A percentile compares a stretch with the other conserved stretches of the same genome.
These are phyloP conservation scores for Metopia argyrocephala DNA, from an alignment of 2,888 invertebrate genomes.

Conservation along the genomic window DNA sequence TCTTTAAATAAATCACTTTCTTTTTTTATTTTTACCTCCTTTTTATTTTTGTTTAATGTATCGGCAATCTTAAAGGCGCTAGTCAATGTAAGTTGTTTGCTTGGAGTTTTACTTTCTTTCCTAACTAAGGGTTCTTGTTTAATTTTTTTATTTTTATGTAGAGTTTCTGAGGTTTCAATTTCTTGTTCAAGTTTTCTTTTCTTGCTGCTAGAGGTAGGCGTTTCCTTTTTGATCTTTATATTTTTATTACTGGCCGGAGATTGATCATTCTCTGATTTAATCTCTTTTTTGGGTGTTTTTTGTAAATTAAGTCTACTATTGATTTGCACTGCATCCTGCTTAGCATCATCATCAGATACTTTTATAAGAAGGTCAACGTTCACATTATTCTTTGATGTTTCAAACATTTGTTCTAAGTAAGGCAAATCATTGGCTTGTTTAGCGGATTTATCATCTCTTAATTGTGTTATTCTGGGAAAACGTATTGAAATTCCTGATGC, in stretches of 20 bases:
- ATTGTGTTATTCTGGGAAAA: conserved; percentile 92
- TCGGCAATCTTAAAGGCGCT: conserved; percentile 33
- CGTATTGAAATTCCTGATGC: conserved; percentile 95
- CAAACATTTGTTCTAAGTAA: conserved; percentile 85
- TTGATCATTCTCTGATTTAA: conserved; percentile 39
- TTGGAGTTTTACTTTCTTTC: conserved; percentile 20
- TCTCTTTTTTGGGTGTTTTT: conserved; percentile 68
- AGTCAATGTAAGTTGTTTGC: conserved; percentile 62
- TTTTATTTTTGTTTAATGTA: conserved; percentile 29
- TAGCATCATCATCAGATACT: conserved; percentile 66
- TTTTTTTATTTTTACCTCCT: conserved; percentile 20
- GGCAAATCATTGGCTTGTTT: conserved; percentile 88
- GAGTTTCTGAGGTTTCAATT: neutral
- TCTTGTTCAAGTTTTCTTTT: conserved; percentile 42
- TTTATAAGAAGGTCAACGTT: conserved; percentile 76
- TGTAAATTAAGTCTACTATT: conserved; percentile 67
- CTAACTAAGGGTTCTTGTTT: conserved; percentile 39
- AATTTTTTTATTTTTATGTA: conserved; percentile 36
- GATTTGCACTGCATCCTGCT: conserved; percentile 53
- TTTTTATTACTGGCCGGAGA: conserved; percentile 31
- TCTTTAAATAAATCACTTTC: conserved; percentile 68
- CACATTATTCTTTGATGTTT: conserved; percentile 81
- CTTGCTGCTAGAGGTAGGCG: conserved; percentile 38
- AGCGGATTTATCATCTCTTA: conserved; percentile 92
- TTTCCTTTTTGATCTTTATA: conserved; percentile 29